Evolutionary conservation across 2,888 invertebrate species (phyloP), one percentile per base, ranked within the genome.

Genomic region (Mechanitis messenoides): DNA sequence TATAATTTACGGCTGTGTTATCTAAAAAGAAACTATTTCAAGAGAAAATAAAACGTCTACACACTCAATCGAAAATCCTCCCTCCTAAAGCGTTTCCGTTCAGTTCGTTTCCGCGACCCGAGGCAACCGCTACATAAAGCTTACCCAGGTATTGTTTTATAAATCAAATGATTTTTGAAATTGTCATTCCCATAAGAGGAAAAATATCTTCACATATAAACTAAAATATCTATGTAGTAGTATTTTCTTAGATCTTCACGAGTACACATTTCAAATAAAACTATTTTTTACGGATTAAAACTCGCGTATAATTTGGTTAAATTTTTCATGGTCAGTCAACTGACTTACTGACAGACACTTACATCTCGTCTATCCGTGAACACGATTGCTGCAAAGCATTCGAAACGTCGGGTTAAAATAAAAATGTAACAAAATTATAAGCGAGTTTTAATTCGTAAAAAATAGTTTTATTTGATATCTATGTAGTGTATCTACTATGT

Each of bases 11-110:
- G 0, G 3, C 42, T 42, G 9, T 42, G 3, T 42, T 42, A 2
- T 9, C 7, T 42, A 42, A 9, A 50, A 50, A 50, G 11, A 50
- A 31, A 50, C 11, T 50, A 50, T 50, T 50, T 31, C 9, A 9
- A 42, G 31, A 50, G 11, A 50, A 50, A 7, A 50, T 50, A 50
- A 31, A 45, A 38, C 57, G 50, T 33, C 56, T 56, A 60, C 60
- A 58, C 57, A 59, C 59, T 61, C 62, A 64, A 65, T 65, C 64
- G 60, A 64, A 67, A 69, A 67, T 67, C 55, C 64, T 64, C 64
- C 61, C 31, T 50, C 64, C 62, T 65, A 69, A 65, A 65, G 67
- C 65, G 68, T 67, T 68, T 68, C 68, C 68, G 68, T 63, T 68
- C 61, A 59, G 62, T 65, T 68, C 68, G 64, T 68, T 68, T 68